Percentiles rank a stretch among this genome's conserved stretches.
These are phyloP conservation scores for Lepus timidus DNA, from an alignment of 2,113 vertebrate species.

Conservation along the genomic window DNA sequence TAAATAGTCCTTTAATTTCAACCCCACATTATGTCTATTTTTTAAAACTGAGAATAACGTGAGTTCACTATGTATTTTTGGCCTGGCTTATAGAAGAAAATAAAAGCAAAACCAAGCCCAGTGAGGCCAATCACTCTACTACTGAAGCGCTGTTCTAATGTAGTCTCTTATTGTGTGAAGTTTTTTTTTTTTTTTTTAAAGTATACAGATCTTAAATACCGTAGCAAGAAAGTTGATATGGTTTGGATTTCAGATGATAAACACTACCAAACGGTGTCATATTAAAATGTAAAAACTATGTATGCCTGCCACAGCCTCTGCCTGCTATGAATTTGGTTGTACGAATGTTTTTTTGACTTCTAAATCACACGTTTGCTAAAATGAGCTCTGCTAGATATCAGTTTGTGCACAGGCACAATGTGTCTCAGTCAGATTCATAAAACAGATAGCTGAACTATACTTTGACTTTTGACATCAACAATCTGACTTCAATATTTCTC, in stretches of 20 bases:
- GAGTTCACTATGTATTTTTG: slow-evolving; percentile 61
- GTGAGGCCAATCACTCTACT: slow-evolving; percentile 67
- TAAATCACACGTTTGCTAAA: slow-evolving; percentile 91
- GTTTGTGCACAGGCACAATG: slow-evolving; percentile 90
- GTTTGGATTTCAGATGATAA: slow-evolving; percentile 84
- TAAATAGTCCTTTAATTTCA: slow-evolving; percentile 72
- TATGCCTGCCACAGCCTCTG: slow-evolving; percentile 88
- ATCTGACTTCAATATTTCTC: slow-evolving; percentile 93
- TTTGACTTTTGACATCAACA: slow-evolving; percentile 93
- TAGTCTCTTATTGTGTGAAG: slow-evolving; percentile 70
- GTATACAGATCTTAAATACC: slow-evolving; percentile 77
- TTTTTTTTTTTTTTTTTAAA: slow-evolving; percentile 65
- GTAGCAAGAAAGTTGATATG: slow-evolving; percentile 76
- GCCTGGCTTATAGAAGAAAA: slow-evolving; percentile 61
- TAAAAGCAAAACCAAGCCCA: slow-evolving; percentile 72
- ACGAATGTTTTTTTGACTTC: slow-evolving; percentile 90
- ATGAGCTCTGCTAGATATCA: slow-evolving; percentile 91
- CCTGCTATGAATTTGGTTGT: slow-evolving; percentile 87
- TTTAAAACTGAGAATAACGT: slow-evolving; percentile 61
- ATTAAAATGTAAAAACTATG: slow-evolving; percentile 88
- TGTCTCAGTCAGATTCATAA: slow-evolving; percentile 91
- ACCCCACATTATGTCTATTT: slow-evolving; percentile 68
- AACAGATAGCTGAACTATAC: slow-evolving; percentile 91
- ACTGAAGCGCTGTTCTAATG: slow-evolving; percentile 67
- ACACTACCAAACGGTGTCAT: slow-evolving; percentile 87